Percentiles rank a stretch among this genome's conserved stretches.
phyloP scores from a whole-genome alignment of 2,797 vertebrate genomes.

The Eulemur rubriventer region DNA sequence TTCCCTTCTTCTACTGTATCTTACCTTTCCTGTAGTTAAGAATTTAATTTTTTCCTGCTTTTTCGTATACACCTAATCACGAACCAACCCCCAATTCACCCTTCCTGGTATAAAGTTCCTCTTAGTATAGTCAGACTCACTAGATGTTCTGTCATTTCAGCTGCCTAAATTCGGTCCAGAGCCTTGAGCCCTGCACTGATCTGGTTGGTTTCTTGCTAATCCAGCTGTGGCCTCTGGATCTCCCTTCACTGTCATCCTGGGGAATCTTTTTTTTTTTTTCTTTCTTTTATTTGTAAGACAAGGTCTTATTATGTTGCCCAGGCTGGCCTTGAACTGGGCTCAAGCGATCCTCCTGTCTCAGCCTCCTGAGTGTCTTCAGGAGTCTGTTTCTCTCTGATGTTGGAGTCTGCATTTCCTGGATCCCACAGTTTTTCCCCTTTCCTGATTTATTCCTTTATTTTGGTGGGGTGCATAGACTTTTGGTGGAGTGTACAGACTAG shows the following conservation, averaged over 20 bases:
- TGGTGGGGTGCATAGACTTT: background rate
- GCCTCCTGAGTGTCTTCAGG: background rate
- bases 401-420: background rate
- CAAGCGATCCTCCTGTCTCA: too few species aligned
- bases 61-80: background rate
- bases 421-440: too few species aligned
- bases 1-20: background rate
- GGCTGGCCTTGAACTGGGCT: background rate
- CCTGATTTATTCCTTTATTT: background rate
- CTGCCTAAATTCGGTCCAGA: background rate
- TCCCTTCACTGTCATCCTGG: background rate
- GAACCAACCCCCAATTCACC: background rate
- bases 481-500: rapidly evolving
- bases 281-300: too few species aligned
- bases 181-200: too few species aligned
- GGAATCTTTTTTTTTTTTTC: background rate
- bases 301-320: background rate
- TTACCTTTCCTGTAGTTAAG: background rate
- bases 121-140: background rate
- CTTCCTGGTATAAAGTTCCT: background rate
- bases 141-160: background rate
- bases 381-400: background rate
- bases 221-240: background rate
- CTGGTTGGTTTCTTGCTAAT: background rate
- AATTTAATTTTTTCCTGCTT: background rate